phyloP scores from a whole-genome alignment of 1,140 invertebrate species.

The Pseudomyrmex flavicornis region DNA sequence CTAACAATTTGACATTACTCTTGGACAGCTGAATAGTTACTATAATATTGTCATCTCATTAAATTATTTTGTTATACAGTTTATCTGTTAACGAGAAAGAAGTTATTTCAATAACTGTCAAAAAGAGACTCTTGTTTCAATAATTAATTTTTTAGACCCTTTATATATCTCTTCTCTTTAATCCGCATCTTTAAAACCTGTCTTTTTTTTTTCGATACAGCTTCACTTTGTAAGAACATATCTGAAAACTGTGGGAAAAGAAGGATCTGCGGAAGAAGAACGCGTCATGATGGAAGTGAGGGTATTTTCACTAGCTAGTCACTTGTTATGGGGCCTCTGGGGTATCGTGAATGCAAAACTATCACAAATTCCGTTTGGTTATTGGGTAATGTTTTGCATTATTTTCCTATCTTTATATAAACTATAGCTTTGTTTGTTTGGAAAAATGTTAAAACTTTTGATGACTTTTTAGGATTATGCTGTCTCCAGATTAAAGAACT shows the following conservation, averaged over 20 bases:
- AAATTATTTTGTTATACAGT: slow-evolving; percentile 4
- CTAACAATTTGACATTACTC: slow-evolving; percentile 11
- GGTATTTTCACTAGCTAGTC: slow-evolving; percentile 93
- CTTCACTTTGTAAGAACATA: slow-evolving; percentile 88
- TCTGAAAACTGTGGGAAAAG: slow-evolving; percentile 84
- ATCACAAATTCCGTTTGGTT: slow-evolving; percentile 97
- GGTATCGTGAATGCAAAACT: slow-evolving; percentile 94
- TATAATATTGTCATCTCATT: slow-evolving; percentile 1
- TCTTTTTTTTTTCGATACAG: slow-evolving; percentile 80
- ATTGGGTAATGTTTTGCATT: slow-evolving; percentile 90
- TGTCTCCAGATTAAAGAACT: slow-evolving; percentile 85
- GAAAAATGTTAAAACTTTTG: neutral
- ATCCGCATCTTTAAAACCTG: slow-evolving; percentile 1
- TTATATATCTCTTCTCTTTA: slow-evolving; percentile 4
- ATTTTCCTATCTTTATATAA: neutral
- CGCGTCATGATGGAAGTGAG: slow-evolving; percentile 91
- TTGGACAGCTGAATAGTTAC: slow-evolving; percentile 1
- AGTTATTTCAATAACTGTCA: slow-evolving; percentile 12
- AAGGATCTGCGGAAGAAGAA: slow-evolving; percentile 84
- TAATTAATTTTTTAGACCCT: neutral
- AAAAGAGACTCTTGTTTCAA: neutral
- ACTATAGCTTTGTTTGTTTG: neutral
- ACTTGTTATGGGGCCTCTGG: slow-evolving; percentile 98
- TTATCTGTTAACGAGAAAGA: neutral
- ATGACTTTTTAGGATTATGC: slow-evolving; percentile 86